phyloP scores from a whole-genome alignment of 2,113 vertebrate species.

The Haemorhous mexicanus region DNA sequence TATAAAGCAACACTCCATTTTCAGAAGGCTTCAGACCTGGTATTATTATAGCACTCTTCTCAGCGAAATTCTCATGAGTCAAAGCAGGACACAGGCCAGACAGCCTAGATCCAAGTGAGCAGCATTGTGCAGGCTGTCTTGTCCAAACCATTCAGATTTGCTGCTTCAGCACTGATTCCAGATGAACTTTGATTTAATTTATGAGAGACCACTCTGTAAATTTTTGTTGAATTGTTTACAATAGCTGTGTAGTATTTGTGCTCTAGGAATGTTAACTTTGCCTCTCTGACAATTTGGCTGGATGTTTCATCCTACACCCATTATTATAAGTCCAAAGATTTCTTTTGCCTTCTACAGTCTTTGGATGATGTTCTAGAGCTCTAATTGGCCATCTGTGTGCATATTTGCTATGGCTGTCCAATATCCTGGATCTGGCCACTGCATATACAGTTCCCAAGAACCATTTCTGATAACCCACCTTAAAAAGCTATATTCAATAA shows the following conservation, averaged over 20 bases:
- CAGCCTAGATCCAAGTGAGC: not conserved
- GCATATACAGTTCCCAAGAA: not conserved
- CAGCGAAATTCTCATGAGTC: not conserved
- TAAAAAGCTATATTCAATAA: not conserved
- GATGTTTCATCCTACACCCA: not conserved
- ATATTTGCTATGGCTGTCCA: rapidly evolving
- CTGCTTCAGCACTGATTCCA: not conserved
- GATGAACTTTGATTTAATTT: not conserved
- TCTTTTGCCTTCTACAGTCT: not conserved
- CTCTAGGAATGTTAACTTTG: not conserved
- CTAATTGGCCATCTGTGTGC: not conserved
- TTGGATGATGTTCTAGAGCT: not conserved
- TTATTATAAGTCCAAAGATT: not conserved
- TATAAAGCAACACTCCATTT: not conserved
- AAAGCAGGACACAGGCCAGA: not conserved
- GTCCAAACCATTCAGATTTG: not conserved
- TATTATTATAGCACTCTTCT: not conserved
- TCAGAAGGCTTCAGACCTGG: not conserved
- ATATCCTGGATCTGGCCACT: not conserved
- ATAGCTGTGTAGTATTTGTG: not conserved
- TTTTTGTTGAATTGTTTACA: not conserved
- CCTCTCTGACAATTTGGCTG: not conserved
- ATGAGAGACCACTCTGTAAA: not conserved
- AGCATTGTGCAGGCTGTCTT: not conserved
- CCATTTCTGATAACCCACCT: not conserved